Evolutionary conservation across 2,888 invertebrate species (phyloP).

Genomic region (Caenorhabditis panamensis): DNA sequence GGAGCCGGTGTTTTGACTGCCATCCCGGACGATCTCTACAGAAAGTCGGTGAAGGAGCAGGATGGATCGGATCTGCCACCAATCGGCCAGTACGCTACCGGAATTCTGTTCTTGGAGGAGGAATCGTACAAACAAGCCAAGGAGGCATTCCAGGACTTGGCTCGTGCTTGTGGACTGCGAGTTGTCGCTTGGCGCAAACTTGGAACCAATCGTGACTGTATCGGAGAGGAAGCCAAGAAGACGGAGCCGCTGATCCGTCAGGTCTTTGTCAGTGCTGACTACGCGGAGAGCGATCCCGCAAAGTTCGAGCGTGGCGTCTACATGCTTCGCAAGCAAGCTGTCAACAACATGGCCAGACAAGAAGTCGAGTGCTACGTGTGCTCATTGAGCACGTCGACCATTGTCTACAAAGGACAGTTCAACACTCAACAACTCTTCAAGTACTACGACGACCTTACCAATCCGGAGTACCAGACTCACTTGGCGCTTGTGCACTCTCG

Average conservation of each 20-base stretch:
- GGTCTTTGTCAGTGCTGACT: slow-evolving; percentile 85
- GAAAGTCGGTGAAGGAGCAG: slow-evolving; percentile 87
- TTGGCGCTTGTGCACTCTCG: slow-evolving; percentile 96
- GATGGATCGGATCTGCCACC: slow-evolving; percentile 88
- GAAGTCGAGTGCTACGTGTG: slow-evolving; percentile 95
- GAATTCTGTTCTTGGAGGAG: slow-evolving; percentile 92
- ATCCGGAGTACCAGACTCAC: slow-evolving; percentile 89
- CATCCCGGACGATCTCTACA: slow-evolving; percentile 95
- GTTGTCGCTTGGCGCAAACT: slow-evolving; percentile 96
- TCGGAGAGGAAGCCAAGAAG: slow-evolving; percentile 93
- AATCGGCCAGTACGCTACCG: slow-evolving; percentile 94
- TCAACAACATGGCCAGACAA: slow-evolving; percentile 90
- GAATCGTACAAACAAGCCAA: slow-evolving; percentile 81
- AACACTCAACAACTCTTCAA: slow-evolving; percentile 95
- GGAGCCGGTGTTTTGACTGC: slow-evolving; percentile 97
- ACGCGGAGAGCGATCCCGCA: slow-evolving; percentile 84
- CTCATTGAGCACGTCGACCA: slow-evolving; percentile 90
- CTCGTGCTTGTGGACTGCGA: slow-evolving; percentile 88
- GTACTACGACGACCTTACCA: slow-evolving; percentile 86
- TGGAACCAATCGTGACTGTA: slow-evolving; percentile 89
- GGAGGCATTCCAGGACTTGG: slow-evolving; percentile 88
- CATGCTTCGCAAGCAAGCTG: slow-evolving; percentile 92
- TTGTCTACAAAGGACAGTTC: slow-evolving; percentile 98
- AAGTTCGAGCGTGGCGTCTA: slow-evolving; percentile 87
- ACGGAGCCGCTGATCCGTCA: slow-evolving; percentile 97